These are phyloP conservation scores for Patella caerulea DNA, from an alignment of 2,888 invertebrate species.

Conservation along the genomic window DNA sequence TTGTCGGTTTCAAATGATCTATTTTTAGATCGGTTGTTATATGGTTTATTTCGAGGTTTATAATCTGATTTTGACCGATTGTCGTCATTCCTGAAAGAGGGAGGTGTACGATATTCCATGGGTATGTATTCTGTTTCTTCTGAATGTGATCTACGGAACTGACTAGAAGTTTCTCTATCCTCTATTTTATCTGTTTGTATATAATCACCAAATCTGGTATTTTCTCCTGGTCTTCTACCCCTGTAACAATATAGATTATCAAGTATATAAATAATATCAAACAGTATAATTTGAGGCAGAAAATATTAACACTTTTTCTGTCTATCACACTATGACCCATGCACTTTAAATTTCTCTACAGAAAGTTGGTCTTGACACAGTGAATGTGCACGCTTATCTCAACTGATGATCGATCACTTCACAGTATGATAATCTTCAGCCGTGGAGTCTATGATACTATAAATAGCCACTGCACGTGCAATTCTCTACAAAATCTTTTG, in stretches of 20 bases:
- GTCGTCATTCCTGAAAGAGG: background rate
- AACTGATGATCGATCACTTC: too few relatives aligned
- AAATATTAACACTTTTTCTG: background rate
- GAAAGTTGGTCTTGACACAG: too few relatives aligned
- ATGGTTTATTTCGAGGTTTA: background rate
- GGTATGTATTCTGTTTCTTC: background rate
- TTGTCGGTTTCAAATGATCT: background rate
- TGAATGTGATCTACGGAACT: background rate
- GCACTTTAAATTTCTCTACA: too few relatives aligned
- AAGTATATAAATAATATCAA: background rate
- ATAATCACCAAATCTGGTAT: conserved; percentile 31
- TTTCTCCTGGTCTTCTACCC: conserved; percentile 30
- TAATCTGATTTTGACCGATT: background rate
- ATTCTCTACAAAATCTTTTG: too few relatives aligned
- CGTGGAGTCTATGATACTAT: too few relatives aligned
- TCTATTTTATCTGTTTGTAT: conserved; percentile 17
- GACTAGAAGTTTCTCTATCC: background rate
- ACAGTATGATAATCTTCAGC: too few relatives aligned
- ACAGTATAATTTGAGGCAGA: background rate
- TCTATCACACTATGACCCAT: too few relatives aligned
- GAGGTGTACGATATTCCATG: background rate
- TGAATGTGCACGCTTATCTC: too few relatives aligned
- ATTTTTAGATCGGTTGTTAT: background rate
- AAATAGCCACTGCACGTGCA: too few relatives aligned
- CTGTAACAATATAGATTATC: conserved; percentile 19